These are phyloP conservation scores for Hirtodrosophila confusa DNA, from an alignment of 2,888 invertebrate species.

Conservation along the genomic window DNA sequence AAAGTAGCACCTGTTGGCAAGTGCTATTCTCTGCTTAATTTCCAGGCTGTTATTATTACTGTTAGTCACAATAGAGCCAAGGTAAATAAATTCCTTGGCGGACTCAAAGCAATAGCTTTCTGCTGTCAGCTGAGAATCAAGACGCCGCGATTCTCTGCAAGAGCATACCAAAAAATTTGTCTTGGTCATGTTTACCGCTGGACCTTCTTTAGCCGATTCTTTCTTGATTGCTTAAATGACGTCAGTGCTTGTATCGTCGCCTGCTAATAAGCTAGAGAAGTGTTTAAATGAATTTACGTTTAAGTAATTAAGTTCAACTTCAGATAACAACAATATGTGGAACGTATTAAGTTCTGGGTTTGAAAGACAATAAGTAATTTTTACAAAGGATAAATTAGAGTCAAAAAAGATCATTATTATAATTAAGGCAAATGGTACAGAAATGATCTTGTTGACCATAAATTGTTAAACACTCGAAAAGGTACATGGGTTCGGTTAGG, in stretches of 20 bases:
- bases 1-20: constrained; percentile 10
- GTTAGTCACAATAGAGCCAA: not conserved
- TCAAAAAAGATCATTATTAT: too few relatives aligned
- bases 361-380: too few relatives aligned
- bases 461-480: too few relatives aligned
- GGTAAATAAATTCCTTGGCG: constrained; percentile 1
- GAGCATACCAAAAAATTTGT: not conserved
- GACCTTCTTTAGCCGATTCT: not conserved
- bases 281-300: too few relatives aligned
- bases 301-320: too few relatives aligned
- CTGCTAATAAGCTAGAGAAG: too few relatives aligned
- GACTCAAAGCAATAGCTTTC: constrained; percentile 6
- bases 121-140: constrained; percentile 1
- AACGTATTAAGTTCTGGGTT: too few relatives aligned
- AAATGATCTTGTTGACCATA: too few relatives aligned
- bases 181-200: not conserved
- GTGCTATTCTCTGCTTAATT: not conserved
- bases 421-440: too few relatives aligned
- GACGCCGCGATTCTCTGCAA: not conserved
- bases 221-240: not conserved
- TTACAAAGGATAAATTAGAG: too few relatives aligned
- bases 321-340: too few relatives aligned
- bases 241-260: not conserved
- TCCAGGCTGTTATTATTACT: constrained; percentile 2
- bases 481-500: too few relatives aligned